Base-by-base conservation (phyloP, 2,888 invertebrate genomes). In the Drosophila falleni region DNA sequence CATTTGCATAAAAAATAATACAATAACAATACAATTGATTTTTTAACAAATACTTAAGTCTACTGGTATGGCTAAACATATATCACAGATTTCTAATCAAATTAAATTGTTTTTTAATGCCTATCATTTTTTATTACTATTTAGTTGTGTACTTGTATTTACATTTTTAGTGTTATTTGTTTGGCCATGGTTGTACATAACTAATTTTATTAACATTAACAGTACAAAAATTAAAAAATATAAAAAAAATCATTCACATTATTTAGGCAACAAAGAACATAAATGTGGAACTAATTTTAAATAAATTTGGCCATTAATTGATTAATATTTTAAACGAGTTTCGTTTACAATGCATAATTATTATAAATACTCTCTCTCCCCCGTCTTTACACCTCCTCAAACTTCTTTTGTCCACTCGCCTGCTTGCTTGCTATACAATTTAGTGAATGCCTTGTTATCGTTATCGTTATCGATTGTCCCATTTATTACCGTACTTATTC, bases 381-480 rank as follows among this genome's bases (percentile, higher is more conserved):
- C 51, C 29, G 29, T 50, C 51, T 5, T 41, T 19, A 16, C 19
- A 15, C 44, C 26, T 5, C 42, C 19, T 8, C 37, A 51, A 19
- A 19, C 44, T 16, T 15, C 26, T 29, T 3, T 31, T 23, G 37
- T 47, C 41, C 31, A 5, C 23, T 59, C 51, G 37, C 53, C 23
- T 31, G 39, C 50, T 35, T 62, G 77, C 69, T 63, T 76, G 77
- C 69, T 63, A 42, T 68, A 46, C 10, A n/a, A 16, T 42, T 46
- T 54, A 61, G 46, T 68, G 56, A 37, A 61, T 75, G 75, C 61
- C 33, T 64, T 54, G 50, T 50, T 62, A 49, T 61, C 49, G 50
- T 50, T 62, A 49, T 61, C 49, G 55, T 51, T 69, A 53, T 71
- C 64, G 67, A 55, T 68, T 78, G 59, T 59, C 56, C 59, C 33